Conservation (phyloP, 2,113 vertebrate genomes). For the Pterocles burchelli region DNA sequence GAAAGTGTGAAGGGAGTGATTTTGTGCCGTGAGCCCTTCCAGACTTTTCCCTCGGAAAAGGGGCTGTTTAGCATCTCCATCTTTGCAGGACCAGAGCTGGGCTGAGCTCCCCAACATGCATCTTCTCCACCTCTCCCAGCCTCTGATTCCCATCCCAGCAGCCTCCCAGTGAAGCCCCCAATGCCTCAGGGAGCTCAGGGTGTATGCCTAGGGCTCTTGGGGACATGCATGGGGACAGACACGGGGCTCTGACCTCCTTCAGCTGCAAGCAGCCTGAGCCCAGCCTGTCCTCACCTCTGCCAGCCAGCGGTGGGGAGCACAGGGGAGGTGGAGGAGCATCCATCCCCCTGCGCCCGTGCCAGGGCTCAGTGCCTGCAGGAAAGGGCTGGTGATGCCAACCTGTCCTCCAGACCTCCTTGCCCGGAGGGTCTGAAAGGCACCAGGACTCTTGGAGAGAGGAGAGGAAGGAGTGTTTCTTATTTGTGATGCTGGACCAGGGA, state of each 20-base stretch:
- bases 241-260: not conserved
- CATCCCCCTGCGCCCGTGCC: not conserved
- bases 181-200: not conserved
- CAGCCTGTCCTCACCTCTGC: not conserved
- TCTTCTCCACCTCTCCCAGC: not conserved
- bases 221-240: not conserved
- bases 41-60: not conserved
- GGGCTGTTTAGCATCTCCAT: not conserved
- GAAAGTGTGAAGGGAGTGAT: not conserved
- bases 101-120: not conserved
- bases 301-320: not conserved
- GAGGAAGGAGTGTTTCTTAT: slow-evolving; percentile 28
- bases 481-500: not conserved
- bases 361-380: not conserved
- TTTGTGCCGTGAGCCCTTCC: not conserved
- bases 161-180: not conserved
- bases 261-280: not conserved
- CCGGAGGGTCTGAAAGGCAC: not conserved
- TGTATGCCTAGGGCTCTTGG: not conserved
- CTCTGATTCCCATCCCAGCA: not conserved
- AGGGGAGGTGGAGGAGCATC: not conserved
- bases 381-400: not conserved
- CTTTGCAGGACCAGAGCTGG: not conserved
- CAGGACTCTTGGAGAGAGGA: not conserved
- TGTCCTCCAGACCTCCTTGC: not conserved